phyloP scores from a whole-genome alignment of 2,797 vertebrate species.

The Amniataba percoides region DNA sequence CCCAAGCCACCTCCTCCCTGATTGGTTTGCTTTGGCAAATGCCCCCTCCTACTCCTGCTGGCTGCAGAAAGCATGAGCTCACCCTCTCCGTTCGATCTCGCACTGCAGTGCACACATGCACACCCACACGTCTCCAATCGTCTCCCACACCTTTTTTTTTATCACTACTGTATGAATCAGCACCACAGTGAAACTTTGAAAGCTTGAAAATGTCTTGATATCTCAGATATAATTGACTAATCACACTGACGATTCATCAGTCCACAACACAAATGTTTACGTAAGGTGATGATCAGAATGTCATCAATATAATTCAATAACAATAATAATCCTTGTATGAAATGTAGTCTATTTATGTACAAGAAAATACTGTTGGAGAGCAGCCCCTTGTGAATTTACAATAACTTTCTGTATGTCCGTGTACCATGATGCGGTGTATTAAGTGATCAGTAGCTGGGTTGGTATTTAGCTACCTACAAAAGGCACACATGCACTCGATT shows the following conservation, averaged over 20 bases:
- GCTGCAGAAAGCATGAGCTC: conserved; percentile 71
- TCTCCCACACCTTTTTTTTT: conserved; percentile 19
- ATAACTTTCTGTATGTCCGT: neutral
- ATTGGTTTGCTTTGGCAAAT: conserved; percentile 54
- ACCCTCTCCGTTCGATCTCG: conserved; percentile 31
- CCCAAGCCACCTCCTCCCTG: conserved; percentile 24
- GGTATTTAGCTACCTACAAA: conserved; percentile 11
- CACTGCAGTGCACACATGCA: conserved; percentile 17
- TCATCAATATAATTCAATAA: neutral
- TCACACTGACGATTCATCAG: conserved; percentile 34
- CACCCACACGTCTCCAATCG: conserved; percentile 42
- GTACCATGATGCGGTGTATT: neutral
- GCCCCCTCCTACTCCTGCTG: conserved; percentile 24
- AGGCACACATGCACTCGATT: conserved; percentile 11
- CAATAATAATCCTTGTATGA: neutral
- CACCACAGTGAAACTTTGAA: conserved; percentile 33
- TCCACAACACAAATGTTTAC: neutral
- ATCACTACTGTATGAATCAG: conserved; percentile 56
- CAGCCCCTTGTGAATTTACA: conserved; percentile 3
- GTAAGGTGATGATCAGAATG: conserved; percentile 16
- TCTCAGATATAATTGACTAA: neutral
- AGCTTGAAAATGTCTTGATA: conserved; percentile 13
- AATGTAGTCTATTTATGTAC: neutral
- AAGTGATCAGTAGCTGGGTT: conserved; percentile 12
- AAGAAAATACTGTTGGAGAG: neutral